phyloP scores from a whole-genome alignment of 64 coral and sea anemone genomes.

The Porites australiensis region DNA sequence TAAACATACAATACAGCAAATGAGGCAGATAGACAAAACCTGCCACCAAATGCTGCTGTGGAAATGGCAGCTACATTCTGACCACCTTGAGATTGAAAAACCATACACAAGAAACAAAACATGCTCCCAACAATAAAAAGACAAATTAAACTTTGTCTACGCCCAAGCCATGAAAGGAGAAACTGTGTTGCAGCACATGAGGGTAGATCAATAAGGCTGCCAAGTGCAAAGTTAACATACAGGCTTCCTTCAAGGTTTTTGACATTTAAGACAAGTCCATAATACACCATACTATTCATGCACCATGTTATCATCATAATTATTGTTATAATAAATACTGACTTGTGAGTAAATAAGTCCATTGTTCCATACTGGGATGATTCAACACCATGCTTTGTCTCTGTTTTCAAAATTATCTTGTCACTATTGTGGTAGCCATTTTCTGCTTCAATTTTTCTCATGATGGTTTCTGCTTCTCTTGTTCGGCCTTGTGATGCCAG shows the following conservation, averaged over 20 bases:
- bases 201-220: conserved; percentile 1
- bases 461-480: conserved; percentile 49
- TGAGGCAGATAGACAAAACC: conserved; percentile 78
- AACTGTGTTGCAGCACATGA: not conserved
- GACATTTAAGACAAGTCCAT: conserved; percentile 42
- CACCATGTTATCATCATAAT: conserved; percentile 32
- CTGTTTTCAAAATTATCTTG: conserved; percentile 8
- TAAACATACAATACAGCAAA: conserved; percentile 77
- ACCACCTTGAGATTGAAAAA: conserved; percentile 46
- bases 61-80: conserved; percentile 12
- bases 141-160: conserved; percentile 44
- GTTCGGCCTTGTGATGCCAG: conserved; percentile 1
- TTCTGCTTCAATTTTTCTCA: conserved; percentile 12
- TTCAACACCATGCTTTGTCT: not conserved
- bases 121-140: conserved; percentile 52
- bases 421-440: conserved; percentile 16
- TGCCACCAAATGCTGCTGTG: no score
- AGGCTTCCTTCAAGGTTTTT: conserved; percentile 33
- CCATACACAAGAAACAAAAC: conserved; percentile 73
- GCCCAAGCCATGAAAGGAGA: conserved; percentile 4
- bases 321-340: conserved; percentile 2
- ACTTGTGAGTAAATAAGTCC: conserved; percentile 24
- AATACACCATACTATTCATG: conserved; percentile 43
- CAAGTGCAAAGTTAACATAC: conserved; percentile 25
- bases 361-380: not conserved